Evolutionary conservation across 2,888 invertebrate species (phyloP).

Genomic region (Norana najaformis): DNA sequence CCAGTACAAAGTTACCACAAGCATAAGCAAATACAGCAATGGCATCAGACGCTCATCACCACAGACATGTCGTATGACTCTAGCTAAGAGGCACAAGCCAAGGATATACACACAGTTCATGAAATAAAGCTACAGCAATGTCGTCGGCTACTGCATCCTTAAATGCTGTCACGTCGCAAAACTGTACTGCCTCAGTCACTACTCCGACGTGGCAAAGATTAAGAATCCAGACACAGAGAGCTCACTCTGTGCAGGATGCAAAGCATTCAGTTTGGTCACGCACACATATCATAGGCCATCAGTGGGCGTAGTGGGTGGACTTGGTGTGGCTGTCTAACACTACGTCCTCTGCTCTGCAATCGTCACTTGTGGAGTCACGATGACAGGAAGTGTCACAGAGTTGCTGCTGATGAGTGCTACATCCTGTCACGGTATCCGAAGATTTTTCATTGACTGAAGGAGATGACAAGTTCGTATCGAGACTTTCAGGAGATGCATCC

Average conservation of each 20-base stretch:
- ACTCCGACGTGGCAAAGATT: not conserved
- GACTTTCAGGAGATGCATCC: not conserved
- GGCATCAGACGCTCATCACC: not conserved
- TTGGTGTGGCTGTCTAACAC: not conserved
- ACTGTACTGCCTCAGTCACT: not conserved
- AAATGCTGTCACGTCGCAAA: not conserved
- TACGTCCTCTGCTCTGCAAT: not conserved
- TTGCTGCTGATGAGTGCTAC: not conserved
- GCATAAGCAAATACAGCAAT: not conserved
- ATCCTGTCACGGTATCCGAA: not conserved
- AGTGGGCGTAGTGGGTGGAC: not conserved
- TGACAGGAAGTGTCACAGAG: not conserved
- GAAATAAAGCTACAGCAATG: not conserved
- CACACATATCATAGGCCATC: not conserved
- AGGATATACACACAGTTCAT: not conserved
- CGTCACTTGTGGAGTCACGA: not conserved
- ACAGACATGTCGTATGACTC: not conserved
- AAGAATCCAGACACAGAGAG: not conserved
- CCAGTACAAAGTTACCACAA: not conserved
- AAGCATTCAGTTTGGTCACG: not conserved
- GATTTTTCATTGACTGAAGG: not conserved
- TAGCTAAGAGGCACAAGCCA: not conserved
- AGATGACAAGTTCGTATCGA: not conserved
- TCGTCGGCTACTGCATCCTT: not conserved
- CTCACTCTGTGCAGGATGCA: not conserved